Conservation (phyloP, 1,140 invertebrate genomes). For the Probaryconus sp. region DNA sequence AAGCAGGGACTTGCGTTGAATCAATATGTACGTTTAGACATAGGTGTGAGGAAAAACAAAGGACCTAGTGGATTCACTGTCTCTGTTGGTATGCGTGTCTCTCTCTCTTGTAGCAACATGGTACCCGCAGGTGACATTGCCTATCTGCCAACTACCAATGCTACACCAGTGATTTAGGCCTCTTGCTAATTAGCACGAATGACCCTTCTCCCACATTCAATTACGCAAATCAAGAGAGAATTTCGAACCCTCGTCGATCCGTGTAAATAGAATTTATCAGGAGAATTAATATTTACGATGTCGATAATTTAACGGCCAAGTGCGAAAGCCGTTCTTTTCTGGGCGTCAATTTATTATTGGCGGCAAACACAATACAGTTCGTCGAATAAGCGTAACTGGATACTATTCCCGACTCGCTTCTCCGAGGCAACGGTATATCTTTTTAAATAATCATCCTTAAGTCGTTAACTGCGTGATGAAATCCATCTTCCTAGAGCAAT, state of each 20-base stretch:
- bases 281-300: slow-evolving; percentile 6
- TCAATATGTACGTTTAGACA: slow-evolving; percentile 68
- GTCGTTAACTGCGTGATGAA: slow-evolving; percentile 37
- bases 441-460: slow-evolving; percentile 34
- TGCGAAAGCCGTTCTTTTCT: not conserved
- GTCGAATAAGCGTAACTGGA: not conserved
- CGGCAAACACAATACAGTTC: no score
- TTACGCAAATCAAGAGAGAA: slow-evolving; percentile 55
- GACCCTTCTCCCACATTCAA: slow-evolving; percentile 64
- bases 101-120: slow-evolving; percentile 54
- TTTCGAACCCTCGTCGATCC: slow-evolving; percentile 20
- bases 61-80: slow-evolving; percentile 23
- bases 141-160: slow-evolving; percentile 67
- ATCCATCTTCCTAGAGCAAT: slow-evolving; percentile 50
- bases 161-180: slow-evolving; percentile 71
- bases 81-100: slow-evolving; percentile 6
- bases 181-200: slow-evolving; percentile 71
- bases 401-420: not conserved
- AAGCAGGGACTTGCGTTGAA: no score
- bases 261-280: slow-evolving; percentile 17
- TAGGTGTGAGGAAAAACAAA: slow-evolving; percentile 56
- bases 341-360: no score
- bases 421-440: slow-evolving; percentile 10
- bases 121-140: slow-evolving; percentile 67
- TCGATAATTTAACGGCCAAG: not conserved